Percentiles rank a stretch among this genome's conserved stretches.
Conservation (phyloP, 2,888 invertebrate genomes). For the Hoplodrina ambigua region DNA sequence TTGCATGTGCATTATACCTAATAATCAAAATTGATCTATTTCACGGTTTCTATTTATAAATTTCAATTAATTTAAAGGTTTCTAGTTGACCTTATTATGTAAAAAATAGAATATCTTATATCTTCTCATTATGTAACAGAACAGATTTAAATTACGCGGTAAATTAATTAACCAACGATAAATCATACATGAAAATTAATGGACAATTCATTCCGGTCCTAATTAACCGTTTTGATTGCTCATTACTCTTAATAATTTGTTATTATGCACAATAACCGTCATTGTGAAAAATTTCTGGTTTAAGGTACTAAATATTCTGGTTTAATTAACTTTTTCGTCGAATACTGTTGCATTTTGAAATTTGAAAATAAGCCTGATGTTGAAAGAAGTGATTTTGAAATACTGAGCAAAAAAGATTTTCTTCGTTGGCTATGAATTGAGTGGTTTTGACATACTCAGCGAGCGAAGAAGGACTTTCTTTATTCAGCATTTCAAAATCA, state of each 20-base stretch:
- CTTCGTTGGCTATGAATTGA: too few species aligned
- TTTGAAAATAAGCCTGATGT: too few species aligned
- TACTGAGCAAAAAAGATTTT: too few species aligned
- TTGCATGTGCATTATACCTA: not conserved
- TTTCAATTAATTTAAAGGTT: constrained; percentile 19
- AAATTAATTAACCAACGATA: not conserved
- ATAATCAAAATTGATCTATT: constrained; percentile 4
- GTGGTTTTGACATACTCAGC: too few species aligned
- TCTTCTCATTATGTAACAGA: not conserved
- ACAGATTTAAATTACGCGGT: constrained; percentile 3
- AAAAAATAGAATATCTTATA: not conserved
- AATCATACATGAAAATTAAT: constrained; percentile 41
- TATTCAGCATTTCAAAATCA: too few species aligned
- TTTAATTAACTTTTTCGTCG: constrained; percentile 10
- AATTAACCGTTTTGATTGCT: constrained; percentile 53
- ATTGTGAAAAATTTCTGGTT: constrained; percentile 1
- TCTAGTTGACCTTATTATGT: constrained; percentile 34
- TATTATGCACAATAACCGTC: constrained; percentile 7
- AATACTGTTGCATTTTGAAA: not conserved
- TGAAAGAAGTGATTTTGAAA: too few species aligned
- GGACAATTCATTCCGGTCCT: constrained; percentile 5
- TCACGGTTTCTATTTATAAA: not conserved
- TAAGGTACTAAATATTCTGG: not conserved
- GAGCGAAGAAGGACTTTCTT: too few species aligned
- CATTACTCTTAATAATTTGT: constrained; percentile 33